Evolutionary conservation across 2,797 vertebrate species (phyloP).

Genomic region (Parambassis ranga): DNA sequence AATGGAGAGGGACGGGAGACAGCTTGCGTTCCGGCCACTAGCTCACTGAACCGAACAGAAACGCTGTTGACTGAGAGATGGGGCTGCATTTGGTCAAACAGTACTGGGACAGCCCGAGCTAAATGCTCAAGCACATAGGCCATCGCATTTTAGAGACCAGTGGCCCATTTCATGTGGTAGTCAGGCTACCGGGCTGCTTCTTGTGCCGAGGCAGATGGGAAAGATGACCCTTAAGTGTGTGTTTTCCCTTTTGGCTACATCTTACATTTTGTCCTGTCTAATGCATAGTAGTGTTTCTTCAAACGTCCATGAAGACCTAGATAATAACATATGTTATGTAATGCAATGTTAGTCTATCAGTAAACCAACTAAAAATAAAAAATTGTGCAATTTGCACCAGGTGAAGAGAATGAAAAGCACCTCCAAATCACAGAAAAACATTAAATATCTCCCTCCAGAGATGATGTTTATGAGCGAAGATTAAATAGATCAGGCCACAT

Average conservation of each 20-base stretch:
- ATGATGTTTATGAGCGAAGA: too few species aligned
- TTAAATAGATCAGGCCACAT: too few species aligned
- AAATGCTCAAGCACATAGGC: constrained; percentile 54
- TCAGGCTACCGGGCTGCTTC: constrained; percentile 32
- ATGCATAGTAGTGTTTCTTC: background rate
- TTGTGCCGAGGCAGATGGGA: constrained; percentile 22
- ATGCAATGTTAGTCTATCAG: too few species aligned
- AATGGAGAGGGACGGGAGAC: constrained; percentile 76
- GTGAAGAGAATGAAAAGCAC: too few species aligned
- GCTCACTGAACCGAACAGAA: constrained; percentile 70
- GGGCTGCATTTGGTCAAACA: constrained; percentile 67
- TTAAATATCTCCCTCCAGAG: too few species aligned
- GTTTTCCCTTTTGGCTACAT: constrained; percentile 16
- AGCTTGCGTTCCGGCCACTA: constrained; percentile 69
- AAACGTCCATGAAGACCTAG: background rate
- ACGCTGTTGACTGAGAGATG: constrained; percentile 64
- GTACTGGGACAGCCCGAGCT: constrained; percentile 55
- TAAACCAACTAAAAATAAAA: too few species aligned
- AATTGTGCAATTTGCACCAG: too few species aligned
- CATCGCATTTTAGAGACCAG: constrained; percentile 62
- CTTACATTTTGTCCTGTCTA: background rate
- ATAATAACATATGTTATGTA: too few species aligned
- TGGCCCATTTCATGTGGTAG: constrained; percentile 64
- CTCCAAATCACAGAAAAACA: too few species aligned
- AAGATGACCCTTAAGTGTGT: constrained; percentile 5